Percentiles rank a stretch among this genome's conserved stretches.
Conservation (phyloP, 2,888 invertebrate species). For the Dasypogon diadema region DNA sequence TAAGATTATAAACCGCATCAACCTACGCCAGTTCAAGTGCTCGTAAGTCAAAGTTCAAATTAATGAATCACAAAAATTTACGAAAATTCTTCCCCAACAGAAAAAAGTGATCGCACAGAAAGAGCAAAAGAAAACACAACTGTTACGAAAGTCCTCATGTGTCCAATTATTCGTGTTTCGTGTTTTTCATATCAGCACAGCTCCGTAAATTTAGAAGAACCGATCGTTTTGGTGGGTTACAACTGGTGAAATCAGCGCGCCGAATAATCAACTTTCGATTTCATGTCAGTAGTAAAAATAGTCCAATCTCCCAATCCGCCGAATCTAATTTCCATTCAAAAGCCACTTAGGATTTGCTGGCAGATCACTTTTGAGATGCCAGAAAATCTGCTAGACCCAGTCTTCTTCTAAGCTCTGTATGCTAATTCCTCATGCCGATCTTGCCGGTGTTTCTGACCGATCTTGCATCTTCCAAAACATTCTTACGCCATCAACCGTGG, state of each 20-base stretch:
- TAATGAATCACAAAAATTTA: not conserved
- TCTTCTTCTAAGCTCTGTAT: constrained; percentile 1
- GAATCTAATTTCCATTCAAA: constrained; percentile 40
- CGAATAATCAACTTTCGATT: constrained; percentile 43
- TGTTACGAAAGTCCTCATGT: not conserved
- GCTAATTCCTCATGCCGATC: not conserved
- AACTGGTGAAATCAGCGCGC: constrained; percentile 4
- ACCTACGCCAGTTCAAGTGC: not conserved
- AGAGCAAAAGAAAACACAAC: not conserved
- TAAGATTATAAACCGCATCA: not conserved
- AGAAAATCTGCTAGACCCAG: not conserved
- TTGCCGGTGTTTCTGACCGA: too few species aligned
- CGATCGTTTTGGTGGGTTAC: not conserved
- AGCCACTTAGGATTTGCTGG: not conserved
- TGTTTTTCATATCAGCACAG: not conserved
- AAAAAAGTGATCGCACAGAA: not conserved
- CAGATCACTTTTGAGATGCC: too few species aligned
- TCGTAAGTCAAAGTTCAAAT: constrained; percentile 23
- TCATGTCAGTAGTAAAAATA: constrained; percentile 36
- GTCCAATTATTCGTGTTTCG: not conserved
- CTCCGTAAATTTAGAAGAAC: not conserved
- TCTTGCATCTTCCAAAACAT: not conserved
- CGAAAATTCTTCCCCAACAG: not conserved
- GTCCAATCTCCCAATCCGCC: constrained; percentile 17
- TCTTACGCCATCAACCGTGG: not conserved